These are phyloP conservation scores for Siderastrea siderea DNA, from an alignment of 92 coral and sea anemone genomes.

Conservation along the genomic window DNA sequence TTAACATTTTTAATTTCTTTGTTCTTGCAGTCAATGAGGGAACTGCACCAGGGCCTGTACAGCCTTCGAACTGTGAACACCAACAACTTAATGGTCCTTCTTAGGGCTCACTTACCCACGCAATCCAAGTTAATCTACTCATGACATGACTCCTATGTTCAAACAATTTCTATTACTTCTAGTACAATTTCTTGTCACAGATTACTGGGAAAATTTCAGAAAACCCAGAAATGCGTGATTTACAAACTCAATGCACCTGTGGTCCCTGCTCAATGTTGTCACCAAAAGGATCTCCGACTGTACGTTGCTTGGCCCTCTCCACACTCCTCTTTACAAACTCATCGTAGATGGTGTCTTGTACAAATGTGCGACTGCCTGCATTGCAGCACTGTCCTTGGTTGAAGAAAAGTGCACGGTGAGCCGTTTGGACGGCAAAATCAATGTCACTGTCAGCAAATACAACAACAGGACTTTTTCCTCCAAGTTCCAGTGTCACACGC, in stretches of 20 bases:
- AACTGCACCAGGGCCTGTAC: too few species aligned
- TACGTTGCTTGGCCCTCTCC: conserved; percentile 83
- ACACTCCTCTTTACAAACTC: conserved; percentile 96
- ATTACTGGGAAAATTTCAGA: too few species aligned
- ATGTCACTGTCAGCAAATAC: conserved; percentile 89
- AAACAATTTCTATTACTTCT: too few species aligned
- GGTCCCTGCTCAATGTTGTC: conserved; percentile 91
- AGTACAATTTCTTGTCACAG: too few species aligned
- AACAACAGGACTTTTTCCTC: conserved; percentile 97
- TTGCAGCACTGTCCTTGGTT: conserved; percentile 98
- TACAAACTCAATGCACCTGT: conserved; percentile 64
- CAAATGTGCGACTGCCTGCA: conserved; percentile 97
- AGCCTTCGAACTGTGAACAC: too few species aligned
- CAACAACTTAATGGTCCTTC: too few species aligned
- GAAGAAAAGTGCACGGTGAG: conserved; percentile 89
- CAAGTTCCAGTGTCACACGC: conserved; percentile 97
- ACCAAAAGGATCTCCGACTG: conserved; percentile 97
- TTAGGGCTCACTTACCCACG: too few species aligned
- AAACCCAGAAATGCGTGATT: too few species aligned
- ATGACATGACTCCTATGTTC: too few species aligned
- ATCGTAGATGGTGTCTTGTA: conserved; percentile 90
- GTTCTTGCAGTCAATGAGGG: too few species aligned
- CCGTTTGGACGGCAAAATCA: conserved; percentile 87
- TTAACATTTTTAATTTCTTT: too few species aligned
- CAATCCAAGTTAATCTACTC: too few species aligned